Evolutionary conservation across 2,113 vertebrate genomes (phyloP).

Genomic region (Zingel zingel): DNA sequence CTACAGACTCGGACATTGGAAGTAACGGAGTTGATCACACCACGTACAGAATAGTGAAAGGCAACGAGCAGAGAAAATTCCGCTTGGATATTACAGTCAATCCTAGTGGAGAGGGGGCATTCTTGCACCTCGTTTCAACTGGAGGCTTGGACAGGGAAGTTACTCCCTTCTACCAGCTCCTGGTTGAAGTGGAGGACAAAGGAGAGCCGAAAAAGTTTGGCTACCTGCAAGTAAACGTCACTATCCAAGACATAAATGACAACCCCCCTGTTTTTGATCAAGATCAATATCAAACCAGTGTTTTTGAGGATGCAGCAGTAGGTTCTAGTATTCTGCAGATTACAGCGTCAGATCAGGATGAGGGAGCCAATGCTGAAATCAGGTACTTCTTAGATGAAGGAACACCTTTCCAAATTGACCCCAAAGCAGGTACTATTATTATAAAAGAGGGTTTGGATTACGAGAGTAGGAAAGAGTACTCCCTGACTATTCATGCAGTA

Average conservation of each 20-base stretch:
- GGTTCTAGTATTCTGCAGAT: conserved; percentile 95
- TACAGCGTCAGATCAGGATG: conserved; percentile 92
- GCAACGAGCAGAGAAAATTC: conserved; percentile 94
- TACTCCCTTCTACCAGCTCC: conserved; percentile 90
- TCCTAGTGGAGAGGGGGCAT: conserved; percentile 97
- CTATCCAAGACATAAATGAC: conserved; percentile 96
- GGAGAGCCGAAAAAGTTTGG: conserved; percentile 92
- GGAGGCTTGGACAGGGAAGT: conserved; percentile 94
- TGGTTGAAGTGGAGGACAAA: conserved; percentile 96
- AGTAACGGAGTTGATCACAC: conserved; percentile 95
- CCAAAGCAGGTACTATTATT: conserved; percentile 90
- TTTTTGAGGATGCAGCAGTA: conserved; percentile 91
- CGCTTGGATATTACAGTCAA: conserved; percentile 96
- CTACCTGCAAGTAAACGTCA: conserved; percentile 97
- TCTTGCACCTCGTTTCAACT: conserved; percentile 94
- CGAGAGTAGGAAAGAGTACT: conserved; percentile 91
- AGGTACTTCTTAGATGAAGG: conserved; percentile 91
- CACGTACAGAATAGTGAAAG: conserved; percentile 93
- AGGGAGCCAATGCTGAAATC: conserved; percentile 94
- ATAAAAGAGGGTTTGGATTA: conserved; percentile 93
- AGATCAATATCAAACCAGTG: conserved; percentile 90
- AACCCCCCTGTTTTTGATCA: conserved; percentile 93
- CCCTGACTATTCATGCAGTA: conserved; percentile 91
- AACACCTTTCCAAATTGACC: conserved; percentile 94
- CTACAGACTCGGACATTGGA: conserved; percentile 94